Evolutionary conservation across 2,797 vertebrate genomes (phyloP), one percentile per base, ranked within the genome.

Genomic region (Spinibarbus caldwelli): DNA sequence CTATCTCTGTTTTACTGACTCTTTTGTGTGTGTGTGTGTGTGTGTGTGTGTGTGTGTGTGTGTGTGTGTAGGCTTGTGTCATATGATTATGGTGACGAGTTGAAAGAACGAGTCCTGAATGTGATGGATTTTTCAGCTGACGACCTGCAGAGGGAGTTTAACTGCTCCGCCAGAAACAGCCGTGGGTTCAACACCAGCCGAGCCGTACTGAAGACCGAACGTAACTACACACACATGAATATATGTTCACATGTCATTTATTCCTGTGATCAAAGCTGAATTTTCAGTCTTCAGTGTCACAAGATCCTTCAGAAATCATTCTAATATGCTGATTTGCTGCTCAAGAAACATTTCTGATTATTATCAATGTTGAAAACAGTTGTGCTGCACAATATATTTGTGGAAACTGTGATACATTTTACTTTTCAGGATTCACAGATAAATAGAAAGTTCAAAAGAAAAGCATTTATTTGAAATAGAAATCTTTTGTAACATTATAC

Each of bases 141-240:
- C 26, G 98, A 99, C 86, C 91, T 99, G 91, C 92, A 90, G 85
- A 89, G 89, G 19, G 95, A 95, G 88, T 97, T 95, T 19, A 96
- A 95, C 78, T 99, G 98, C 90, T 95, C 95, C 0, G 96, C 95
- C 82, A 94, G 82, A 85, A 99, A 98, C 2, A 36, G 76, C 31
- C 80, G 3, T 52, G 97, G 96, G 19, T 89, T 89, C 21, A 85
- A 78, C 21, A 93, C 85, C 5, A 91, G 86, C 64, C 90, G 92
- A 75, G 96, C 94, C 3, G 3, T 80, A 0, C 95, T 99, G 87
- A 80, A 84, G 52, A 66, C 93, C 91, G 96, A 97, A 91, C 96
- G 98, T 99, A 90, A 94, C 41, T 21, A 80, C 34, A 82, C 85
- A 82, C 49, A 59, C 23, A 59, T 57, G 54, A 7, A 54, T 23